Percentiles rank a stretch among this genome's conserved stretches.
These are phyloP conservation scores for Idaea straminata DNA, from an alignment of 2,888 invertebrate species.

Conservation along the genomic window DNA sequence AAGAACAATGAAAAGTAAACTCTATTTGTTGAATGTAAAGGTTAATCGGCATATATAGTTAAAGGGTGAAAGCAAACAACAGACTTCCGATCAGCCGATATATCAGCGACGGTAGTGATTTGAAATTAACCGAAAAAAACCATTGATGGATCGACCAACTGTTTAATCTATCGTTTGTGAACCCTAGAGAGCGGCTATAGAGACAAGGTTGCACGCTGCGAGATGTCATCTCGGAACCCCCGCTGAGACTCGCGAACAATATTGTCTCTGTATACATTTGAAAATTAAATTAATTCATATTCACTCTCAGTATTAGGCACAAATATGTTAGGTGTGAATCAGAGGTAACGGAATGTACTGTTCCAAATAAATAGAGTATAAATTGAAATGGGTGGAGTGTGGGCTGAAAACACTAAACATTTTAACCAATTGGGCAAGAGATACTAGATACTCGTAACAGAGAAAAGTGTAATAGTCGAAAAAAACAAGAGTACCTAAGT, in stretches of 20 bases:
- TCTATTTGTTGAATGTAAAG: slow-evolving; percentile 33
- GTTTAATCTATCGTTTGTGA: background rate
- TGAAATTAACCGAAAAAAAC: background rate
- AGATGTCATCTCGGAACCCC: slow-evolving; percentile 76
- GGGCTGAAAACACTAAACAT: background rate
- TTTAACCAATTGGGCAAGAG: no score
- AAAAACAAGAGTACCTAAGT: no score
- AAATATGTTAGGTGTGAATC: background rate
- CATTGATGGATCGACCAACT: background rate
- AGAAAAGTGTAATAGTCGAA: no score
- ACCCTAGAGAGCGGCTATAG: slow-evolving; percentile 42
- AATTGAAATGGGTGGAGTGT: background rate
- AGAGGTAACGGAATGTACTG: background rate
- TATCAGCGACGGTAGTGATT: background rate
- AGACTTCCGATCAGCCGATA: background rate
- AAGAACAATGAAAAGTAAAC: slow-evolving; percentile 35
- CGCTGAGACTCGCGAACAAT: slow-evolving; percentile 75
- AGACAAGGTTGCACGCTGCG: slow-evolving; percentile 72
- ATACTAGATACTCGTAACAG: no score
- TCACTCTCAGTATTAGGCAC: slow-evolving; percentile 35
- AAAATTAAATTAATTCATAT: slow-evolving; percentile 76
- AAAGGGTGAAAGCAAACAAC: background rate
- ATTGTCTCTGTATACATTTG: slow-evolving; percentile 75
- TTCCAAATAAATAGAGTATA: background rate
- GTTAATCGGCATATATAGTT: slow-evolving; percentile 19